Evolutionary conservation across 2,113 vertebrate genomes (phyloP).

Genomic region (Delphinus delphis): DNA sequence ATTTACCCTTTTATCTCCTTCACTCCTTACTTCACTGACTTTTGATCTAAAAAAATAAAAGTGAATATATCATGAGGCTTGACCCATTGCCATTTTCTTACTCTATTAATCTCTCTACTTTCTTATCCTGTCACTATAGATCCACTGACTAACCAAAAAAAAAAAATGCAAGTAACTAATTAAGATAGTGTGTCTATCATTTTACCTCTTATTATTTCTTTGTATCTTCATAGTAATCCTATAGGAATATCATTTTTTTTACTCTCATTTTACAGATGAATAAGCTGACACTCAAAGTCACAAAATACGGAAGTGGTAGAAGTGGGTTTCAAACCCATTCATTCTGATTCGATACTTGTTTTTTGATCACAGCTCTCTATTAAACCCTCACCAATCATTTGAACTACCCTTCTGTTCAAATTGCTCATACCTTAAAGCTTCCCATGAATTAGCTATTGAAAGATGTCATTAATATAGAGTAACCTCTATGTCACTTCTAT

Average conservation of each 20-base stretch:
- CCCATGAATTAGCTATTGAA: too few species aligned
- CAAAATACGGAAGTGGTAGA: background rate
- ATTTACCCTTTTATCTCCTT: background rate
- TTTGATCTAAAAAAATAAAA: background rate
- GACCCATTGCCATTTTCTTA: background rate
- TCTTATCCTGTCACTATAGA: background rate
- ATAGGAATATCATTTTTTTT: background rate
- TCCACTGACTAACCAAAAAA: background rate
- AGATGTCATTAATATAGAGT: too few species aligned
- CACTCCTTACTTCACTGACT: background rate
- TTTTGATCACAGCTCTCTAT: too few species aligned
- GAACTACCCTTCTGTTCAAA: too few species aligned
- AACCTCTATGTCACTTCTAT: too few species aligned
- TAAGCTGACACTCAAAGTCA: background rate
- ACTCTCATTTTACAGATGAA: background rate
- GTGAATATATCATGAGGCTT: background rate
- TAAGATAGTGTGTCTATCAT: background rate
- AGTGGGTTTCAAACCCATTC: background rate
- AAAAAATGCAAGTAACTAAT: background rate
- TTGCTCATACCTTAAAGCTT: too few species aligned
- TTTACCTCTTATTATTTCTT: background rate
- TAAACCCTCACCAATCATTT: too few species aligned
- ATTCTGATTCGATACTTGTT: too few species aligned
- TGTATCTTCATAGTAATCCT: background rate
- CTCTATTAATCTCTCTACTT: background rate